A percentile compares a stretch with the other conserved stretches of the same genome.
These are phyloP conservation scores for Linurgus olivaceus DNA, from an alignment of 2,797 vertebrate species.

Conservation along the genomic window DNA sequence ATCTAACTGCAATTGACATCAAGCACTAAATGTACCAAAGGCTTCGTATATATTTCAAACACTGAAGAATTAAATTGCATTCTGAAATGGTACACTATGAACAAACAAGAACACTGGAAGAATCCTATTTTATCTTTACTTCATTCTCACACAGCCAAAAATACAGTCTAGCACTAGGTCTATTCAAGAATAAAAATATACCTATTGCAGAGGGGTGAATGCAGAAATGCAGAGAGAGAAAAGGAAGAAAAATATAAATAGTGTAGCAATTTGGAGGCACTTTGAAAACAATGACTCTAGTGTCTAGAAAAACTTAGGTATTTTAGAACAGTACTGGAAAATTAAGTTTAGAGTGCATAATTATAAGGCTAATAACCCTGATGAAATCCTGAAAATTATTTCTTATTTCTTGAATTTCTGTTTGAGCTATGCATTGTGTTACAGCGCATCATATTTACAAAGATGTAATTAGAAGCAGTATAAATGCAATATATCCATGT, in stretches of 20 bases:
- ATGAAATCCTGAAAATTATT: not conserved
- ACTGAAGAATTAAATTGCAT: not conserved
- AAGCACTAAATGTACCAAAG: not conserved
- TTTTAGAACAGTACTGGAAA: not conserved
- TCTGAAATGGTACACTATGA: not conserved
- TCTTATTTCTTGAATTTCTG: not conserved
- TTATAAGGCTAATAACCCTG: fast-evolving
- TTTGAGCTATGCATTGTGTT: not conserved
- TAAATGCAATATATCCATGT: not conserved
- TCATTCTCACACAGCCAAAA: not conserved
- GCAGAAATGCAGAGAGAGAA: not conserved
- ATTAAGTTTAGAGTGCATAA: not conserved
- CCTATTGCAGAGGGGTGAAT: not conserved
- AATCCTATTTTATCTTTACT: not conserved
- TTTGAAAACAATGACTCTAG: not conserved
- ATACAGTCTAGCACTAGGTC: not conserved
- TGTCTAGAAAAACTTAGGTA: not conserved
- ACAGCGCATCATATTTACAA: not conserved
- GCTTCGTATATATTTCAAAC: not conserved
- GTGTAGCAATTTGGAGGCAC: not conserved
- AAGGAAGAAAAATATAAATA: not conserved
- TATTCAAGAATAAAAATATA: not conserved
- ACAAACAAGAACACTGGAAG: not conserved
- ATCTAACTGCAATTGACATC: not conserved
- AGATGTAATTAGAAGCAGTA: not conserved